Base-by-base conservation (phyloP, 1,140 invertebrate genomes). In the Zaprionus kolodkinae region DNA sequence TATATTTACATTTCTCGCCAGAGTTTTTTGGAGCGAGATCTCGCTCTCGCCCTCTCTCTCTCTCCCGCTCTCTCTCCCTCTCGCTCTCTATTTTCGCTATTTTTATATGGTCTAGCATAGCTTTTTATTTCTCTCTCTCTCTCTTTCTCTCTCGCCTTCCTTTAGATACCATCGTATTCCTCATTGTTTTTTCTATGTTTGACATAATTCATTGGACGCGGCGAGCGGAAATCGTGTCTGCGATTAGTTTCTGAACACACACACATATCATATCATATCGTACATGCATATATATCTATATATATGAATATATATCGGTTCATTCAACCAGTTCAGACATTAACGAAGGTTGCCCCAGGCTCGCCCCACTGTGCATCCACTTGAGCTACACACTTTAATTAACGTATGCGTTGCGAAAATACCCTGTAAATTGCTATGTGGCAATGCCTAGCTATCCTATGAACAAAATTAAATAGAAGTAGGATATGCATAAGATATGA, bases 221-320 rank as follows among this genome's bases (percentile, higher is more conserved):
- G 59, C 72, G 45, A 88, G 45, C 83, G 83, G 83, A 87, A 88
- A 83, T 88, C 61, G 69, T 87, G 87, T 87, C 69, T 87, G 70
- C 70, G 77, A 63, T 70, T 64, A 71, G 76, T 74, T 87, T 83
- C 63, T 74, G 72, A 82, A 82, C 7, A 38, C 27, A 35, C 33
- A 55, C 11, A 35, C 36, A 43, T 35, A 33, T n/a, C 40, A 33
- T n/a, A 38, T 30, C 21, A 60, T 68, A 6, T 61, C n/a, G 4
- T 27, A 27, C 1, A 1, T 12, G 17, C 36, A 52, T 17, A 52
- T 61, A 45, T 13, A 15, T 62, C 1, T 30, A 25, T n/a, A 6
- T 60, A 57, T 17, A 21, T 35, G 21, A n/a, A n/a, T 13, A 30
- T 27, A n/a, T 15, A 62, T 76, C 30, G 60, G 30, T 27, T 10